Evolutionary conservation across 2,113 vertebrate genomes (phyloP).

Genomic region (Bungarus multicinctus): DNA sequence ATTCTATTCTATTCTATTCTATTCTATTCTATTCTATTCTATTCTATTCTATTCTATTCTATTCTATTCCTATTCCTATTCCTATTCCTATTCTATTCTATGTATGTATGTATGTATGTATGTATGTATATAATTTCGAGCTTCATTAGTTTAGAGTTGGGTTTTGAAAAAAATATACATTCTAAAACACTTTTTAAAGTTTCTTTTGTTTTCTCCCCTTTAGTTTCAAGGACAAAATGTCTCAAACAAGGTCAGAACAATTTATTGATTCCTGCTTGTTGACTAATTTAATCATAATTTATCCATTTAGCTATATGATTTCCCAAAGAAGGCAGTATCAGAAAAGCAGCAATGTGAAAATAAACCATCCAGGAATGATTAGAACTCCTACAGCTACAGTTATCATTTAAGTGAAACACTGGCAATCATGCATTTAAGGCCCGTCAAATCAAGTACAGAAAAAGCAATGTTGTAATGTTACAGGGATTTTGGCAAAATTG

Average conservation of each 20-base stretch:
- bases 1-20: too few relatives aligned
- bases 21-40: too few relatives aligned
- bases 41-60: too few relatives aligned
- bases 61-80: too few relatives aligned
- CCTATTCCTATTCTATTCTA: too few relatives aligned
- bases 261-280: conserved; percentile 62
- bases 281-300: conserved; percentile 63
- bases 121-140: background rate
- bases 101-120: too few relatives aligned
- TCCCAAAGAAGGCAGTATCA: conserved; percentile 39
- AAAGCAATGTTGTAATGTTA: conserved; percentile 46
- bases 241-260: conserved; percentile 62
- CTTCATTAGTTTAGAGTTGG: background rate
- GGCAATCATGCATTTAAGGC: conserved; percentile 57
- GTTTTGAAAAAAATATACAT: background rate
- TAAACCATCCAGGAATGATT: conserved; percentile 54
- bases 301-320: conserved; percentile 53
- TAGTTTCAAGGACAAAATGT: conserved; percentile 57
- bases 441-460: conserved; percentile 48
- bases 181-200: background rate
- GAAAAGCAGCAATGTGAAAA: conserved; percentile 61
- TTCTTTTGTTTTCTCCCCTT: background rate
- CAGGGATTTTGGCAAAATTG: conserved; percentile 32
- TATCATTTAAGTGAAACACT: conserved; percentile 48
- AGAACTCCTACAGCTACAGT: conserved; percentile 54